Base-by-base conservation (phyloP, 2,797 vertebrate species). In the Crypturellus tataupa region DNA sequence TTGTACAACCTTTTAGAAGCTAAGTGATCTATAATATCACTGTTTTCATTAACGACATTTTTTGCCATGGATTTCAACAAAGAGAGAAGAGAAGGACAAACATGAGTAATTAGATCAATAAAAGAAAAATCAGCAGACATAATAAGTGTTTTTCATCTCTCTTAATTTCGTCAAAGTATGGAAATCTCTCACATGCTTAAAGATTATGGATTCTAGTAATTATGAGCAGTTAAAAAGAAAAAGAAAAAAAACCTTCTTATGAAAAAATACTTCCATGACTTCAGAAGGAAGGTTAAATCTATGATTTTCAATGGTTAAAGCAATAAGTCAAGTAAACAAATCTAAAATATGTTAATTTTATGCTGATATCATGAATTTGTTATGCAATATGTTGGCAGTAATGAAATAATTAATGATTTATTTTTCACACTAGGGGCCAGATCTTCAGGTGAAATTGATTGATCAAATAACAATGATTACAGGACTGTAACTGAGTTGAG, bases 131-230 rank as follows among this genome's bases (percentile, higher is more conserved):
- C 73, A 87, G 51, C 47, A 78, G 47, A 42, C 60, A 64, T 77
- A 95, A 84, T 89, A 88, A 72, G 37, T 44, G 33, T 80, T 93
- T 92, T 16, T 35, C 44, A 82, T 49, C 17, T 70, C 51, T 63
- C 53, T 69, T 70, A 80, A 91, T 80, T 93, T 94, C 53, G 77
- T 80, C 35, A 39, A 91, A 92, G 70, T 72, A 60, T 79, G 76
- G n/a, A 81, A 89, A 84, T 86, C 58, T 62, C 7, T 94, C 37
- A 56, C 53, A 56, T 59, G 9, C 37, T 91, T 87, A 86, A 88
- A 92, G 25, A 9, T 86, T 39, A 60, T 91, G 60, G 24, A 94
- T 76, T 79, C 29, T 9, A 42, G 70, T 55, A 16, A 82, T 84
- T 84, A 63, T 37, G 31, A 89, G 44, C 10, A 73, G 60, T 65